Percentiles rank a stretch among this genome's conserved stretches.
Conservation (phyloP, 2,888 invertebrate genomes). For the Watsonalla cultraria region DNA sequence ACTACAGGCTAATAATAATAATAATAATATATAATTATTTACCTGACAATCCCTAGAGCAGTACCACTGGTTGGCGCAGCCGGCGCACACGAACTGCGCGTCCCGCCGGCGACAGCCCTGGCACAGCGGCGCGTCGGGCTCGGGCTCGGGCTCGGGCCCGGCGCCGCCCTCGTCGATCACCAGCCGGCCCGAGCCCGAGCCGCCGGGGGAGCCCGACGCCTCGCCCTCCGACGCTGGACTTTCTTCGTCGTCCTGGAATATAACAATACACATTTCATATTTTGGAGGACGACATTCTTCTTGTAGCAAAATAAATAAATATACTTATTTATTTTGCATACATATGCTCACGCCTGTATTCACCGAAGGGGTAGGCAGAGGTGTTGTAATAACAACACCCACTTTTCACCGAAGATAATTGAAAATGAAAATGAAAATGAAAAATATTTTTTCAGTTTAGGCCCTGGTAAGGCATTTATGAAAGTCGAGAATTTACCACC, state of each 20-base stretch:
- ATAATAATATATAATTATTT: too few species aligned
- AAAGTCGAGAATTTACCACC: too few species aligned
- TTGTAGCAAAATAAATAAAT: neutral
- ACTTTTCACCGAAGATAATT: too few species aligned
- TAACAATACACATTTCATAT: neutral
- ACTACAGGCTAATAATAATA: too few species aligned
- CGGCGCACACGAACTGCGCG: slow-evolving; percentile 93
- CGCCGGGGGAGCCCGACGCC: slow-evolving; percentile 42
- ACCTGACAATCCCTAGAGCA: slow-evolving; percentile 97
- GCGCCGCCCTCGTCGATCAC: slow-evolving; percentile 49
- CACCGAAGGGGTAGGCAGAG: too few species aligned
- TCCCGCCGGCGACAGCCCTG: slow-evolving; percentile 90
- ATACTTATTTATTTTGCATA: too few species aligned
- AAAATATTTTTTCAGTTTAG: too few species aligned
- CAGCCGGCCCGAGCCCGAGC: slow-evolving; percentile 44
- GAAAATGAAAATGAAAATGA: too few species aligned
- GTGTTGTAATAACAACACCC: too few species aligned
- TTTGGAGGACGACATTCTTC: neutral
- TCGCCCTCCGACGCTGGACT: slow-evolving; percentile 75
- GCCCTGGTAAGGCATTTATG: too few species aligned
- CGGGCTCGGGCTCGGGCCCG: slow-evolving; percentile 46
- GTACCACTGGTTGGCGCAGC: slow-evolving; percentile 96
- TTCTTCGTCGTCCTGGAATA: slow-evolving; percentile 79
- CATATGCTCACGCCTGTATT: too few species aligned
- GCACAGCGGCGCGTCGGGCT: slow-evolving; percentile 85